phyloP scores from a whole-genome alignment of 2,888 invertebrate genomes.

The Ryuthela nishihirai region DNA sequence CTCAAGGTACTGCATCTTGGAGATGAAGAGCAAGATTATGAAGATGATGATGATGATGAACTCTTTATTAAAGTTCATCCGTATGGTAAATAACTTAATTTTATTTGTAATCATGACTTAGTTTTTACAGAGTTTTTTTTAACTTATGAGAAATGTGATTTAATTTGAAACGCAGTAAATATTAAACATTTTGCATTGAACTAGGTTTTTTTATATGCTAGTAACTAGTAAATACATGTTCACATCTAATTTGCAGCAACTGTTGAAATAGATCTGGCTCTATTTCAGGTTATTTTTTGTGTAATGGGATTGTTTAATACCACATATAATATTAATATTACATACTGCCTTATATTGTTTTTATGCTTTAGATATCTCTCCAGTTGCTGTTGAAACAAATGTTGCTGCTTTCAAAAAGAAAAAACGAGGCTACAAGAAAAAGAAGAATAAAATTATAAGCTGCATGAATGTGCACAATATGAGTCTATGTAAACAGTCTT shows the following conservation, averaged over 20 bases:
- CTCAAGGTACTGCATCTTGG: conserved; percentile 78
- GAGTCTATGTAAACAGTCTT: conserved; percentile 27
- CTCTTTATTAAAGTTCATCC: conserved; percentile 25
- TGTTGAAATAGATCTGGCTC: no score
- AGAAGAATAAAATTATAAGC: conserved; percentile 12
- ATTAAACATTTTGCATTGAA: background rate
- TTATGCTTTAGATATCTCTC: no score
- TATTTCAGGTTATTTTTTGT: no score
- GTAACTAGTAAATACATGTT: no score
- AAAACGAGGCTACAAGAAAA: conserved; percentile 6
- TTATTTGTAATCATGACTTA: background rate
- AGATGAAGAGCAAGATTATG: conserved; percentile 50
- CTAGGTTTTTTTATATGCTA: no score
- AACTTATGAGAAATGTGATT: background rate
- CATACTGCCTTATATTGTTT: no score
- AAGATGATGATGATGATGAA: conserved; percentile 28
- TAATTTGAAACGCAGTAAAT: background rate
- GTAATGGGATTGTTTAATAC: no score
- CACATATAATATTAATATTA: no score
- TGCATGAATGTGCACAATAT: conserved; percentile 18
- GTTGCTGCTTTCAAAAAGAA: conserved; percentile 2
- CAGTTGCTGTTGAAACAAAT: background rate
- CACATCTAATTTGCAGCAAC: no score
- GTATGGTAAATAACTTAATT: background rate
- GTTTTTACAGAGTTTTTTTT: background rate